Evolutionary conservation across 2,888 invertebrate genomes (phyloP).

Genomic region (Nomada flava): DNA sequence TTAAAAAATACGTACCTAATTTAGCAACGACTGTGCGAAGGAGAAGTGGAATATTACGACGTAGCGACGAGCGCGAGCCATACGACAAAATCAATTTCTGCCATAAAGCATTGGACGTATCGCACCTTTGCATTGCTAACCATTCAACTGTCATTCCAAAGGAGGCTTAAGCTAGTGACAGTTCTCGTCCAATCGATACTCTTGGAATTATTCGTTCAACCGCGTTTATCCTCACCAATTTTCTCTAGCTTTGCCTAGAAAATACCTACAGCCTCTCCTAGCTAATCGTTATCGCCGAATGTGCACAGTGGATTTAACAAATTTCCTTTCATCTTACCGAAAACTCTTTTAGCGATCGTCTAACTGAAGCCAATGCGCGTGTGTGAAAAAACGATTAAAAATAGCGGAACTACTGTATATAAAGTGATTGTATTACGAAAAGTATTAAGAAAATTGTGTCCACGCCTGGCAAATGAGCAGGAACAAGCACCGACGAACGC

Average conservation of each 20-base stretch:
- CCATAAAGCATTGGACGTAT: background rate
- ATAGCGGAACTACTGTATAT: background rate
- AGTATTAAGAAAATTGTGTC: background rate
- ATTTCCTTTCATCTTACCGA: slow-evolving; percentile 31
- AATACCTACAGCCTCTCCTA: slow-evolving; percentile 31
- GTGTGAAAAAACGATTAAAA: background rate
- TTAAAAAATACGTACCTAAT: background rate
- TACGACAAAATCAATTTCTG: background rate
- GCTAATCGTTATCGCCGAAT: slow-evolving; percentile 18
- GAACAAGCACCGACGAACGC: too few species aligned
- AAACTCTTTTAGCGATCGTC: slow-evolving; percentile 5
- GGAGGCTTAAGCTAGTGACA: too few species aligned
- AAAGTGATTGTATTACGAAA: background rate
- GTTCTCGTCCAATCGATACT: background rate
- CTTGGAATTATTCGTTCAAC: background rate
- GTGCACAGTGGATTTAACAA: slow-evolving; percentile 25
- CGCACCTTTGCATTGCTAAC: background rate
- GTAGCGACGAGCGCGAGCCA: too few species aligned
- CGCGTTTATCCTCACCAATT: slow-evolving; percentile 5
- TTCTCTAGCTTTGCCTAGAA: slow-evolving; percentile 31
- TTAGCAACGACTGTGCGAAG: too few species aligned
- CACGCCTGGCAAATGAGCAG: too few species aligned
- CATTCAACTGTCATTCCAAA: too few species aligned
- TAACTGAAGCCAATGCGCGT: background rate
- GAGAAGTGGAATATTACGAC: background rate